Evolutionary conservation across 1,140 invertebrate species (phyloP).

Genomic region (Formica exsecta): DNA sequence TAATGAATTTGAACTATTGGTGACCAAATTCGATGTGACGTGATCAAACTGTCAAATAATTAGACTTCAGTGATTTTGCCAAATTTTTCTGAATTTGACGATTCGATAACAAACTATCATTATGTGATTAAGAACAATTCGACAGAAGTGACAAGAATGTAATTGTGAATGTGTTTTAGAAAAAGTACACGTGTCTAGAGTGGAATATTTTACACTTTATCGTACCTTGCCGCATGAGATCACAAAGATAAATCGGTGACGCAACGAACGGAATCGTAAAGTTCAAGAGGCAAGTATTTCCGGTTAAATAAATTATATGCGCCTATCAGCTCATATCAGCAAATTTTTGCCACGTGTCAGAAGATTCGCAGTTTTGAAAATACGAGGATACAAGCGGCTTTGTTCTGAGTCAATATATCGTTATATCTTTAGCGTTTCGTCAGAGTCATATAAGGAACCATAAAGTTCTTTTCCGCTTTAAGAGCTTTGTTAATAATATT

Average conservation of each 20-base stretch:
- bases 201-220: neutral
- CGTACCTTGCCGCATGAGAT: neutral
- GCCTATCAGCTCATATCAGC: neutral
- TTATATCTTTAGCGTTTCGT: neutral
- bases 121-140: neutral
- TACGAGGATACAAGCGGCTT: neutral
- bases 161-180: neutral
- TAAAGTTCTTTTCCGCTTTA: neutral
- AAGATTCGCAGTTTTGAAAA: neutral
- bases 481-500: neutral
- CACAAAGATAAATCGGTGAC: neutral
- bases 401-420: neutral
- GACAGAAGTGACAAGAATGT: conserved; percentile 23
- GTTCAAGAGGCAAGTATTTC: conserved; percentile 33
- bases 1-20: neutral
- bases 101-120: neutral
- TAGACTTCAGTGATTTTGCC: neutral
- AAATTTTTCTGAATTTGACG: neutral
- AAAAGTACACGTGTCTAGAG: neutral
- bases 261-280: neutral
- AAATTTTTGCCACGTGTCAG: neutral
- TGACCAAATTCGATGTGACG: neutral
- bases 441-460: neutral
- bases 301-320: neutral
- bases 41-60: neutral